Evolutionary conservation across 2,113 vertebrate species (phyloP), one percentile per base, ranked within the genome.

Genomic region (Tachycineta bicolor): DNA sequence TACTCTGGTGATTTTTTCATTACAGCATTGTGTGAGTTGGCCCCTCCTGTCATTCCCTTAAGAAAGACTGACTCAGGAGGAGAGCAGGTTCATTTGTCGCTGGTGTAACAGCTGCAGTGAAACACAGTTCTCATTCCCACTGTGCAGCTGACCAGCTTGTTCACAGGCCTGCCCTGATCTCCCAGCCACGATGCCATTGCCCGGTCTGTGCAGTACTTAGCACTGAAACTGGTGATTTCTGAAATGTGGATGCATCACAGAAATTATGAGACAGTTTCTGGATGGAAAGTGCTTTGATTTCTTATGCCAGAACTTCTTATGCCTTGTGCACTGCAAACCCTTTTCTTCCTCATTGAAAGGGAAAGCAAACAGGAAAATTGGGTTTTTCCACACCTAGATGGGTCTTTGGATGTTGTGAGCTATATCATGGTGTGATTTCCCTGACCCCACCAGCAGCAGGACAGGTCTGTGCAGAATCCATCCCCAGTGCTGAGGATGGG

Each of bases 91-190:
- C 89, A 60, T 91, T 90, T 96, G 91, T 92, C 86, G 94, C 65
- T 50, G 68, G 43, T 50, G 55, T 70, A 90, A 94, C 91, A 94
- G 94, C 96, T 97, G 93, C 86, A 87, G 73, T 60, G 89, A 70
- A 92, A 90, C 43, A 58, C 64, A 37, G 31, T 87, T 92, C 83
- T 91, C 53, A 58, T 81, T 52, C 69, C 52, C 2, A 10, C 56
- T 37, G 15, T 7, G 33, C 93, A 96, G 91, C 95, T 94, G 91
- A 94, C 76, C 67, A 53, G 4, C 67, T 87, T 56, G 70, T 49
- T 83, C 95, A 68, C 14, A 73, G 53, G 25, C 75, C 56, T 70
- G 49, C 44, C 33, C 56, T 14, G 16, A n/a, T 14, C 5, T 0
- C 62, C 59, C 25, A 8, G 41, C 49, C 9, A 2, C 0, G 0